Base-by-base conservation (phyloP, 2,797 vertebrate species). In the Sardinella longiceps region DNA sequence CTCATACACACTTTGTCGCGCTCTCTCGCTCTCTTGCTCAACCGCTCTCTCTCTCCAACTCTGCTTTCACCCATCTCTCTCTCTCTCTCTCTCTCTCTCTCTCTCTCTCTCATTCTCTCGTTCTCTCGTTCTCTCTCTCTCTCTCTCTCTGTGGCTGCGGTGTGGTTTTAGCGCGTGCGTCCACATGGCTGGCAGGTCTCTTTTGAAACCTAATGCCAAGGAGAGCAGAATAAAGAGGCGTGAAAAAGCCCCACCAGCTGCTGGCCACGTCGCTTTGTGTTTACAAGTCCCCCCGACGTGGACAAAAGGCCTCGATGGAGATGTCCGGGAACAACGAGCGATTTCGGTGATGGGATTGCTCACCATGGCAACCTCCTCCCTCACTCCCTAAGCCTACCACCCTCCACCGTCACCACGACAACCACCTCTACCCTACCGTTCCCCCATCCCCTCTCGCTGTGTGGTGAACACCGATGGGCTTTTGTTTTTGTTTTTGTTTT, bases 321-420 rank as follows among this genome's bases (percentile, higher is more conserved):
- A 88, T 81, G 74, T 80, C 63, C 80, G 81, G 58, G 84, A 81
- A 85, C 82, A 63, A 81, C 56, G 28, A 85, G 77, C 50, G 46
- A 82, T 85, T 70, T 88, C 81, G 70, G 53, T 37, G 39, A 82
- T 86, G 66, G 63, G 74, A 89, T 82, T 50, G 48, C 53, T 91
- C 83, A 87, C 86, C 86, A 90, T 90, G 89, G 87, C 86, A 90
- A 89, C 88, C 81, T 12, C 39, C 45, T 53, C 80, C 18, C 46
- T 45, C 56, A 7, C 37, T 50, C 39, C 82, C 50, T 83, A 48
- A 12, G 30, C 74, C 33, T 15, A n/a, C n/a, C n/a, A n/a, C n/a
- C n/a, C n/a, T n/a, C n/a, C n/a, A n/a, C 25, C 66, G 6, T 9
- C 58, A 18, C 18, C 11, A 20, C 53, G 18, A 58, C 53, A 1